Evolutionary conservation across 2,113 vertebrate genomes (phyloP), one percentile per base, ranked within the genome.

Genomic region (Elgaria multicarinata): DNA sequence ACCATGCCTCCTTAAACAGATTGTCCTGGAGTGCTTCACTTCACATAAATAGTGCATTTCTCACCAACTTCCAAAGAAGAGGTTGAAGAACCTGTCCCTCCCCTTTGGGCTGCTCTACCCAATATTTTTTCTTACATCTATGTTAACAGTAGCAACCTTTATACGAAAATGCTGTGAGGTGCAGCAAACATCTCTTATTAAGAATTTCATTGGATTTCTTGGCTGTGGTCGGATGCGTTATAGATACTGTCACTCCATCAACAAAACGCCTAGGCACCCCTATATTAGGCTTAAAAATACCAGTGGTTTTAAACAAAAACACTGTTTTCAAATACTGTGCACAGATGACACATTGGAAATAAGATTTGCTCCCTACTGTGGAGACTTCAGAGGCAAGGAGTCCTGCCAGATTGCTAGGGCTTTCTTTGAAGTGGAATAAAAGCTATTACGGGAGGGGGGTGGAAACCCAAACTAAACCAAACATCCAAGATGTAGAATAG

Each of bases 171-270:
- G 89, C 77, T 31, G 87, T 46, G 66, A 93, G 89, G 83, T 86
- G 7, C 9, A 24, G 0, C 81, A 76, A 75, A 55, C 90, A 55
- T 77, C 85, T 88, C 83, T 69, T 90, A 91, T 92, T 92, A 91
- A 75, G 39, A 77, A 39, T 86, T 44, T 46, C 55, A 83, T 83
- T 90, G 89, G 2, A 28, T 3, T n/a, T 39, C 81, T 39, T 0
- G 0, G 46, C 0, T 0, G 0, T 0, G 55, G 58, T 50, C 24
- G 3, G 62, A 8, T 53, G n/a, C 16, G 72, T 8, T 85, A 69
- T 16, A 81, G 64, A 85, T 2, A 36, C 39, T 89, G 87, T 58
- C 69, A 46, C 53, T 90, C 83, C 33, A 6, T 90, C 76, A 66
- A 77, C 81, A 93, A 33, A 67, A 81, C 14, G 39, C n/a, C 50